A percentile compares a stretch with the other conserved stretches of the same genome.
Evolutionary conservation across 2,888 invertebrate species (phyloP).

Genomic region (Eupithecia dodoneata): DNA sequence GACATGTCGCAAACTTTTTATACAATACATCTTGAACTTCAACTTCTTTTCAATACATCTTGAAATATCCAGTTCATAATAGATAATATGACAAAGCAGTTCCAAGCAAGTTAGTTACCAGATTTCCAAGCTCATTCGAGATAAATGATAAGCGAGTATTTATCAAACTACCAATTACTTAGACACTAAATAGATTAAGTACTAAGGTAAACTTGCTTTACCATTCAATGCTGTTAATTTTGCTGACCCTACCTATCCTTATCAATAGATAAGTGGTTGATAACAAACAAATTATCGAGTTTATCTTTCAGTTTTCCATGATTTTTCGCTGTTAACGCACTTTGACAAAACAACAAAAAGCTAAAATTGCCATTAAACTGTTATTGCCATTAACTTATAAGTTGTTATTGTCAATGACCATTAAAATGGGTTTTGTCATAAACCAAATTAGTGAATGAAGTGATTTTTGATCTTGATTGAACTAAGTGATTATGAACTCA

Average conservation of each 20-base stretch:
- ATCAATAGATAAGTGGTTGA: slow-evolving; percentile 22
- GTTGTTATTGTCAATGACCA: neutral
- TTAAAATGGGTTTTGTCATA: neutral
- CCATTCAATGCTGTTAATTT: slow-evolving; percentile 1
- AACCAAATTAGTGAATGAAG: slow-evolving; percentile 12
- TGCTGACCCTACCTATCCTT: slow-evolving; percentile 13
- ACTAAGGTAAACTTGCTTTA: neutral
- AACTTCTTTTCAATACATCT: no score
- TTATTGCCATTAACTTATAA: neutral
- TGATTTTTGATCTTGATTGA: slow-evolving; percentile 2
- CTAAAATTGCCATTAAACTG: no score
- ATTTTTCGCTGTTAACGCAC: slow-evolving; percentile 1
- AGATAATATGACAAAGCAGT: neutral
- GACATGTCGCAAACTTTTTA: neutral
- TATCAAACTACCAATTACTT: neutral
- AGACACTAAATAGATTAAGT: neutral
- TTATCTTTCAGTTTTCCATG: slow-evolving; percentile 23
- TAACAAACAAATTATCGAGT: slow-evolving; percentile 26
- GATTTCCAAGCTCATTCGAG: neutral
- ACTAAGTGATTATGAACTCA: slow-evolving; percentile 2
- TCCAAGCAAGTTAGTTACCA: neutral
- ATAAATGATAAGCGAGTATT: neutral
- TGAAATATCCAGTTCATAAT: neutral
- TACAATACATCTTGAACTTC: neutral
- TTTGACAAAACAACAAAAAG: neutral